These are phyloP conservation scores for Mastomys coucha DNA, from an alignment of 2,113 vertebrate species.

Conservation along the genomic window DNA sequence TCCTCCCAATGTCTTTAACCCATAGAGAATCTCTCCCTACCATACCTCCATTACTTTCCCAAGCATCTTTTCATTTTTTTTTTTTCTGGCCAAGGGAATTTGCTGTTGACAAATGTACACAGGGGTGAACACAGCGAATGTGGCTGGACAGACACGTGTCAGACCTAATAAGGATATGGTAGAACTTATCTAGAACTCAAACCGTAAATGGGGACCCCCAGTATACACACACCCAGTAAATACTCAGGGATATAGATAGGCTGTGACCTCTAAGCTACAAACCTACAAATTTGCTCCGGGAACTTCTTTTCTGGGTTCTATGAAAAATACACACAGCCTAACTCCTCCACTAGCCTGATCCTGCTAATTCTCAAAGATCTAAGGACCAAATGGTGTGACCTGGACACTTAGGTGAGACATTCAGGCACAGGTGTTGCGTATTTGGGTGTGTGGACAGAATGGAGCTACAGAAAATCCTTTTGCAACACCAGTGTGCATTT, in stretches of 20 bases:
- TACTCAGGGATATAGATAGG: background rate
- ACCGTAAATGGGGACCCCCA: background rate
- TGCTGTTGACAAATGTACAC: background rate
- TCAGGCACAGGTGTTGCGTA: background rate
- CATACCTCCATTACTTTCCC: background rate
- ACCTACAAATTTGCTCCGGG: background rate
- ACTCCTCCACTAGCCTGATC: background rate
- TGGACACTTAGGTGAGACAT: too few species aligned
- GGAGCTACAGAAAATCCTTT: background rate
- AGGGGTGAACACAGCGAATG: background rate
- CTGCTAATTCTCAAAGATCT: background rate
- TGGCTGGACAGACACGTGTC: background rate
- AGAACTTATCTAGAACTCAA: background rate
- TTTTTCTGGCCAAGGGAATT: background rate
- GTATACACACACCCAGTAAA: too few species aligned
- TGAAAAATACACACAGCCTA: background rate
- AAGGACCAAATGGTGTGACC: background rate
- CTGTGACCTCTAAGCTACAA: background rate
- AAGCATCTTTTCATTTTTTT: background rate
- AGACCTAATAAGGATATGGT: too few species aligned
- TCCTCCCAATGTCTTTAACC: background rate
- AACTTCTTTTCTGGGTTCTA: slow-evolving; percentile 28
- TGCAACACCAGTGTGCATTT: background rate
- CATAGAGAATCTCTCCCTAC: background rate
- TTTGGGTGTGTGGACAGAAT: background rate